Base-by-base conservation (phyloP, 2,113 vertebrate species). In the Cololabis saira region DNA sequence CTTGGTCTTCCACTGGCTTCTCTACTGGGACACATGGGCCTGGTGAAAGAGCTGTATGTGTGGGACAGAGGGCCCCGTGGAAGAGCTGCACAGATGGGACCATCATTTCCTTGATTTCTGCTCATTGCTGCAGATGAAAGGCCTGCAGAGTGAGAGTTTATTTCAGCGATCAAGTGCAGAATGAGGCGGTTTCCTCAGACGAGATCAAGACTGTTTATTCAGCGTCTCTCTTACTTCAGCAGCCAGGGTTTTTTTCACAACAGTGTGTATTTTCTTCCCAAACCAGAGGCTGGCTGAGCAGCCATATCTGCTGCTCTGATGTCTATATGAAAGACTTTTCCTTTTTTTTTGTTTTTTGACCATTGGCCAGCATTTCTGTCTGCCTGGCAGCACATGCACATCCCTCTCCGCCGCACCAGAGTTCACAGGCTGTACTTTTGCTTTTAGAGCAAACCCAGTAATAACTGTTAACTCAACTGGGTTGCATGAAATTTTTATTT, bases 401-500 rank as follows among this genome's bases (percentile, higher is more conserved):
- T 74, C 33, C 24, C 24, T 37, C 10, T 37, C 33, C 10, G 33
- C 41, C 66, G 60, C 78, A 84, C 65, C 52, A 51, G 69, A 52
- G 77, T 75, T 85, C 78, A 62, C 76, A 57, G 67, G 27, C 64
- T 71, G 67, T 79, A 61, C 57, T 84, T 72, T 62, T 72, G 77
- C 71, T 78, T 88, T 82, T 75, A 84, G 71, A 78, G 76, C 12
- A 17, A 1, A 44, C 62, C 77, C 77, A 82, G 83, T 78, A 51
- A 67, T 71, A 80, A 81, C 76, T 64, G 71, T 84, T 84, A 71
- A 70, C 76, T 79, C 58, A 86, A 83, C 80, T 75, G 76, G 82
- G 76, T 30, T 60, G 61, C 62, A 90, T 90, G 86, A 90, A 87
- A 90, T 85, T 91, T 90, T 91, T 80, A 90, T 90, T 74, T 74